A percentile compares a stretch with the other conserved stretches of the same genome.
Conservation (phyloP, 2,113 vertebrate species). For the Sula dactylatra region DNA sequence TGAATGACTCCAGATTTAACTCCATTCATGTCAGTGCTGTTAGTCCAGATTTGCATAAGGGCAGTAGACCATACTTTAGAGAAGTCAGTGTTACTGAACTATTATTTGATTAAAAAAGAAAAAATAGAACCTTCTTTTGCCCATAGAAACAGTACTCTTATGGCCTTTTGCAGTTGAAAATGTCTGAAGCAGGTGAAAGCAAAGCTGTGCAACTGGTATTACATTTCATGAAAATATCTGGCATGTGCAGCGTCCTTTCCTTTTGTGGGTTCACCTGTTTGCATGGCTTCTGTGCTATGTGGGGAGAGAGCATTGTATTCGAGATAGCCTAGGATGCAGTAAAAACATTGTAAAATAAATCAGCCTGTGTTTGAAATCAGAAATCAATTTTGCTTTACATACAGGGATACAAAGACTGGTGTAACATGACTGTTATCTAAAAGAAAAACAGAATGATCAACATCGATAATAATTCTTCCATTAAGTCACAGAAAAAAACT, state of each 20-base stretch:
- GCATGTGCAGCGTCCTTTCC: not conserved
- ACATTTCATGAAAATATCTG: not conserved
- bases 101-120: slow-evolving; percentile 11
- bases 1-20: slow-evolving; percentile 56
- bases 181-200: not conserved
- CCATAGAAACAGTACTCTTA: not conserved
- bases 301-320: not conserved
- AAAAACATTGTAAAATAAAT: not conserved
- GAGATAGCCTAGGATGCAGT: not conserved
- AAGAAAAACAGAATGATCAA: slow-evolving; percentile 16
- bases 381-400: slow-evolving; percentile 23
- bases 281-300: not conserved
- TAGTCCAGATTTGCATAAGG: not conserved
- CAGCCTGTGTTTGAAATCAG: not conserved
- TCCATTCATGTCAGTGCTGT: not conserved
- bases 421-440: not conserved
- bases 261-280: slow-evolving; percentile 39
- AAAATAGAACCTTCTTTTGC: not conserved
- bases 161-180: not conserved
- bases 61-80: not conserved
- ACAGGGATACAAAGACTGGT: not conserved
- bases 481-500: slow-evolving; percentile 54
- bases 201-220: not conserved
- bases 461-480: slow-evolving; percentile 49
- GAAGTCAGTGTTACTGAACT: not conserved